phyloP scores from a whole-genome alignment of 2,888 invertebrate genomes.

The Listrodromus nycthemerus region DNA sequence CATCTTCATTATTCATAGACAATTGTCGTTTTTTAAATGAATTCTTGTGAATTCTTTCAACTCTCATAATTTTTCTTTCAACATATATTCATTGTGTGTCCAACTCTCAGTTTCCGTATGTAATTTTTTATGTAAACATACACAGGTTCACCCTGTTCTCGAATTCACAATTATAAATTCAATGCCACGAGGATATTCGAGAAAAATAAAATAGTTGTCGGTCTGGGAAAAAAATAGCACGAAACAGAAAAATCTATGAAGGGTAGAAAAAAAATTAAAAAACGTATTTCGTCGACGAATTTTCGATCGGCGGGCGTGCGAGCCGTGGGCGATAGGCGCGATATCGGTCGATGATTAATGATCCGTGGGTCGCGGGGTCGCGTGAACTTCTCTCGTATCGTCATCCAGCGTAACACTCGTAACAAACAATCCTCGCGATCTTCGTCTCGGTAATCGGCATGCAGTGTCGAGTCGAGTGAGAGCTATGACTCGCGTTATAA shows the following conservation, averaged over 20 bases:
- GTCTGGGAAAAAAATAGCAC: neutral
- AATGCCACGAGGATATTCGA: too few species aligned
- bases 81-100: too few species aligned
- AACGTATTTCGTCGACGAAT: neutral
- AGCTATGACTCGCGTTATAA: constrained; percentile 2
- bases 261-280: neutral
- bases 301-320: neutral
- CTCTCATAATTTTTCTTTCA: too few species aligned
- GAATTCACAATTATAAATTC: too few species aligned
- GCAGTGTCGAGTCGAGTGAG: neutral
- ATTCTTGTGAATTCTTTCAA: too few species aligned
- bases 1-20: too few species aligned
- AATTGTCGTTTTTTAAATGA: too few species aligned
- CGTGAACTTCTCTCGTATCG: constrained; percentile 55
- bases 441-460: constrained; percentile 40
- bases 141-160: too few species aligned
- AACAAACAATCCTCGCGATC: constrained; percentile 34
- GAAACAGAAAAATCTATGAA: neutral
- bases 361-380: constrained; percentile 52
- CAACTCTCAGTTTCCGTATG: too few species aligned
- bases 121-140: too few species aligned
- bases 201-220: neutral
- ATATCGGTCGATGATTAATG: constrained; percentile 56
- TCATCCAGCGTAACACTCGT: constrained; percentile 42
- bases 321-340: constrained; percentile 22